Base-by-base conservation (phyloP, 2,113 vertebrate genomes). In the Agapornis roseicollis region DNA sequence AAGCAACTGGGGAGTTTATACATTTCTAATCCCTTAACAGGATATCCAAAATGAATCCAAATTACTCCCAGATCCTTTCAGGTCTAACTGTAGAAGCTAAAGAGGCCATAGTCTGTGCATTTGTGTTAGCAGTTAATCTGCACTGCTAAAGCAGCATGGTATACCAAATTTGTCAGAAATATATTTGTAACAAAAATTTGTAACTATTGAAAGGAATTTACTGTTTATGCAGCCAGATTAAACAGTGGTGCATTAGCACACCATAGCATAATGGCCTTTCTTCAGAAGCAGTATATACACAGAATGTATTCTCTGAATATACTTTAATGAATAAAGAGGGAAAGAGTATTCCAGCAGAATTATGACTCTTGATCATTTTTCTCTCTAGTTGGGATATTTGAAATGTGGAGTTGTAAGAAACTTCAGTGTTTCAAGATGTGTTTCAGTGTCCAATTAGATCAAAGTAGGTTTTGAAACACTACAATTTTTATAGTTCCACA, bases 1-100 rank as follows among this genome's bases (percentile, higher is more conserved):
- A 96, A 84, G 91, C 94, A 97, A 77, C 90, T 90, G 94, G 78
- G 90, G 73, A 97, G 76, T 85, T 88, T 90, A 50, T 92, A 74
- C 52, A 58, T 88, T 93, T 97, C 88, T 93, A 97, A 95, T 80
- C 88, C 85, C 92, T 94, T 90, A 64, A 97, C 95, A 94, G 84
- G 94, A 87, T 70, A 92, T 92, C 92, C 90, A 97, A 93, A 97
- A 89, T 87, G 89, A 94, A 91, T 79, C 88, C 85, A 98, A 97
- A 96, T 96, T 93, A 94, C 76, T 97, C 80, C 86, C 90, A 96
- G 76, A 94, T 64, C 83, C 69, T 95, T 97, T 93, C 72, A 94
- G 95, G 74, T 90, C 84, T 96, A 90, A 79, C 68, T 25, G 18
- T 17, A 80, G 80, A 71, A 92, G 53, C 56, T 87, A 42, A 90